Conservation (phyloP, 2,888 invertebrate species). For the Incurvaria masculella region DNA sequence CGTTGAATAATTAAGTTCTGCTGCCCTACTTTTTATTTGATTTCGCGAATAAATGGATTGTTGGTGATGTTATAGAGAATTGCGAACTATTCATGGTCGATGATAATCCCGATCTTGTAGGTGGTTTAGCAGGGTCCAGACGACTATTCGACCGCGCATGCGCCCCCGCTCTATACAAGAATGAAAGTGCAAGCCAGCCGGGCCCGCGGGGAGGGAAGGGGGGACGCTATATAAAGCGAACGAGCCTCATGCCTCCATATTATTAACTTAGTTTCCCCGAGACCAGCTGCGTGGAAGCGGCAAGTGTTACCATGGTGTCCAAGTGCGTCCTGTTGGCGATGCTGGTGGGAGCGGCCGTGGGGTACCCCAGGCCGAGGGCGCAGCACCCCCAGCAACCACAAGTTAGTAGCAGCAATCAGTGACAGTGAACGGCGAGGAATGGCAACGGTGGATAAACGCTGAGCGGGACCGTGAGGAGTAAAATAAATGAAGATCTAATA, state of each 20-base stretch:
- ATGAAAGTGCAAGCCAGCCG: conserved; percentile 3
- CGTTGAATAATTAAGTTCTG: no score
- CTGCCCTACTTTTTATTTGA: no score
- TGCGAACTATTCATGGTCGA: no score
- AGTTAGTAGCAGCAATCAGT: conserved; percentile 24
- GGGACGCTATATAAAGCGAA: conserved; percentile 47
- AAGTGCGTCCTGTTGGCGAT: conserved; percentile 39
- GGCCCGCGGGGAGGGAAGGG: conserved; percentile 31
- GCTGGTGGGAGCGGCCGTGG: conserved; percentile 35
- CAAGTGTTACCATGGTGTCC: conserved; percentile 41
- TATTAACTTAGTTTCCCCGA: not conserved
- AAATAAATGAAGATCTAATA: no score
- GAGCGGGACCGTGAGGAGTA: no score
- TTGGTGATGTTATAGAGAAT: no score
- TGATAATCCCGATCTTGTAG: no score
- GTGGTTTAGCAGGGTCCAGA: no score
- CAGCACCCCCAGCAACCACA: conserved; percentile 32
- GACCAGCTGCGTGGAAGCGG: conserved; percentile 21
- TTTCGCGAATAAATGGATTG: no score
- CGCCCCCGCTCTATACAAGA: conserved; percentile 1
- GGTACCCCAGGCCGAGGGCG: conserved; percentile 25
- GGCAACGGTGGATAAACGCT: no score
- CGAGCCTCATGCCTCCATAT: conserved; percentile 33
- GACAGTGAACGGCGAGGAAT: no score
- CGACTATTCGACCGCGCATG: not conserved